Conservation (phyloP, 2,888 invertebrate genomes). For the Eupeodes luniger region DNA sequence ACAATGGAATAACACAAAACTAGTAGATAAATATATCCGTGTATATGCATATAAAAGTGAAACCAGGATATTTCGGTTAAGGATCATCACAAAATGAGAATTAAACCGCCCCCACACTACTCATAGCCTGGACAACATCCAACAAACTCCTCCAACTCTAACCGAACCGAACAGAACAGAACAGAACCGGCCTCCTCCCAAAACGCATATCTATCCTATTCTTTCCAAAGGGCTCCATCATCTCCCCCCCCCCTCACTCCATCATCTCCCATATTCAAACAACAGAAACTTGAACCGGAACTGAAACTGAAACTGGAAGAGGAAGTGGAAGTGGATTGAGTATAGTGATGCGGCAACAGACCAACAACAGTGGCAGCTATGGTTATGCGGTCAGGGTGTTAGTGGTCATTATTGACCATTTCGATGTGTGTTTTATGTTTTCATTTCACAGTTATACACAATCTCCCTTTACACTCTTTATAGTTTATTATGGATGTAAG, state of each 20-base stretch:
- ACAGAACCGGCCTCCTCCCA: background rate
- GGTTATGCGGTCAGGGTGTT: conserved; percentile 58
- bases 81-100: conserved; percentile 69
- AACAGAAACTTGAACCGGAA: conserved; percentile 49
- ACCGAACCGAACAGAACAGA: no score
- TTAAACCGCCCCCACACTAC: conserved; percentile 6
- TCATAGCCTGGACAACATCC: background rate
- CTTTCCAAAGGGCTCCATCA: no score
- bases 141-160: background rate
- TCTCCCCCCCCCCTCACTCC: no score
- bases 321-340: conserved; percentile 46
- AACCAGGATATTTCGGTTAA: conserved; percentile 70
- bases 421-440: conserved; percentile 74
- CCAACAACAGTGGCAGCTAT: conserved; percentile 36
- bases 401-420: conserved; percentile 74
- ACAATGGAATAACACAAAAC: conserved; percentile 36
- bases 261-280: background rate
- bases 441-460: conserved; percentile 67
- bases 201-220: background rate
- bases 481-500: conserved; percentile 40
- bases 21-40: background rate
- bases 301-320: conserved; percentile 1
- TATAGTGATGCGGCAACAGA: conserved; percentile 18
- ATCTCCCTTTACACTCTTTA: conserved; percentile 60
- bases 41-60: conserved; percentile 45